Evolutionary conservation across 2,113 vertebrate genomes (phyloP), one percentile per base, ranked within the genome.

Genomic region (Xenus cinereus): DNA sequence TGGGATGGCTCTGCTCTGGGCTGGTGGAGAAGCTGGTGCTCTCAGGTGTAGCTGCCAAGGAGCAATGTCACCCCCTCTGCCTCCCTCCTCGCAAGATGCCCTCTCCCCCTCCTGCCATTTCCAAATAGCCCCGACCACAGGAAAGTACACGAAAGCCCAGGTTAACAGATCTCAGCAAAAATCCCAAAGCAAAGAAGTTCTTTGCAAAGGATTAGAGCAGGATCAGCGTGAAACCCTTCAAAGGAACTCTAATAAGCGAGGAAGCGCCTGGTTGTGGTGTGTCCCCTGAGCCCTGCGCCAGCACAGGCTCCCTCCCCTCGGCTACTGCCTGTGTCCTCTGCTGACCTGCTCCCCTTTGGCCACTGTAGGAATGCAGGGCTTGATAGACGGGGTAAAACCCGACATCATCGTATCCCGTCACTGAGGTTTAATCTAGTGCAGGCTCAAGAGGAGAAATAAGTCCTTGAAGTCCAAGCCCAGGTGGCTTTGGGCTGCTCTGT

Each of bases 361-460:
- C 21, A 0, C 8, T 13, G 32, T 9, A 57, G 74, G 39, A 56
- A 48, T 20, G n/a, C 1, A 15, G 32, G 48, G 26, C 63, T 87
- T 39, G 24, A 27, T 6, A 28, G 57, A 2, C 4, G 23, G n/a
- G 45, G 18, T 67, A 13, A 35, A 51, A 37, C 15, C 3, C 20
- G 8, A 1, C 2, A 0, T 43, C 60, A 24, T 4, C 39, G 0
- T 14, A 1, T 22, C 4, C 7, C 50, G 39, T 32, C 80, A n/a
- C 62, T 30, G 64, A 18, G 45, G 45, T 43, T 28, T 28, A 45
- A 43, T 16, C 43, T 21, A 12, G 11, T 13, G 14, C 26, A 21
- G 45, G 21, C 30, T 16, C 27, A 7, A 10, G 39, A 37, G 11
- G 30, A 37, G 45, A 14, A 66, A 23, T 8, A 9, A 68, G 22